Conservation (phyloP, 2,113 vertebrate species). For the Sphaerodactylus townsendi region DNA sequence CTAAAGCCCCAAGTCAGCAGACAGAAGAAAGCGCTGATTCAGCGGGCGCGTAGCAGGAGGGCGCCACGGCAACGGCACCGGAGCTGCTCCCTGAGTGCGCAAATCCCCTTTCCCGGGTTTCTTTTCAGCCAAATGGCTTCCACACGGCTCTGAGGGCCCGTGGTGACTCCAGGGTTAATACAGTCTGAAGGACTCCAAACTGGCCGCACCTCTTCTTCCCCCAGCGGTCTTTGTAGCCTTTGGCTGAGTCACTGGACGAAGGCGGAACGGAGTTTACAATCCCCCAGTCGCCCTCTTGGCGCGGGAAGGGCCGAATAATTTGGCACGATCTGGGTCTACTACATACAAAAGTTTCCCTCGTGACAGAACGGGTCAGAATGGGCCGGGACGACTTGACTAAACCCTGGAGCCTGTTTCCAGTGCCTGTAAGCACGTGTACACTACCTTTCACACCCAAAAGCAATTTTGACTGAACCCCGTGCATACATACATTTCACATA, state of each 20-base stretch:
- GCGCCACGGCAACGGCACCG: background rate
- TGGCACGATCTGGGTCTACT: background rate
- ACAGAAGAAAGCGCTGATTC: background rate
- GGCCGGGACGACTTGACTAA: background rate
- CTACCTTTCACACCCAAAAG: background rate
- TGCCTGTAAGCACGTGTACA: background rate
- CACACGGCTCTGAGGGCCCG: background rate
- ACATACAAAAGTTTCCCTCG: background rate
- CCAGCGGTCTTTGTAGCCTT: background rate
- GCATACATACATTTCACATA: too few relatives aligned
- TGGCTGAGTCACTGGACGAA: background rate
- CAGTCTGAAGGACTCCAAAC: too few relatives aligned
- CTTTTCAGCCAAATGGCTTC: background rate
- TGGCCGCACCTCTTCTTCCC: background rate
- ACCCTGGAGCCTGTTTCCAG: background rate
- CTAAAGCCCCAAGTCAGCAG: background rate
- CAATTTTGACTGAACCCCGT: too few relatives aligned
- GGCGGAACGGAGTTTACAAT: background rate
- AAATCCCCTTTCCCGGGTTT: rapidly evolving
- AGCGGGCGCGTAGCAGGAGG: background rate
- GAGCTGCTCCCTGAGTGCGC: too few relatives aligned
- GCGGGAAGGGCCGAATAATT: background rate
- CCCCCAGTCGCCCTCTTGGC: background rate
- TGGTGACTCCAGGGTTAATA: background rate
- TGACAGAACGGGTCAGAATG: background rate